phyloP scores from a whole-genome alignment of 30 jellyfish, hydroid and myxozoan species.

The Aurelia sp. region DNA sequence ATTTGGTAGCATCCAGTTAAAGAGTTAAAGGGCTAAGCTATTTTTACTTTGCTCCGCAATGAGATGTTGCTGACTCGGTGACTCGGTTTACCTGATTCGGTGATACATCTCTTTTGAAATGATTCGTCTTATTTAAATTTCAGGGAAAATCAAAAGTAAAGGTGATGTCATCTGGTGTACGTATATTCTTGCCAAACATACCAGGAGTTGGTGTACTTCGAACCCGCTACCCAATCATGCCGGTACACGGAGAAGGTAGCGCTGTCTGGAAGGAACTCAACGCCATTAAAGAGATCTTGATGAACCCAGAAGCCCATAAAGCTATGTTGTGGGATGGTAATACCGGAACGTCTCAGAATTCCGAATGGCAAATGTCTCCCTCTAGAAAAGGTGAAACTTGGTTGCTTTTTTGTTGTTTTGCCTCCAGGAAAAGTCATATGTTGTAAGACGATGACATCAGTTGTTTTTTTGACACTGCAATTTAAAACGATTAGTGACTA shows the following conservation, averaged over 20 bases:
- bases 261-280: conserved; percentile 95
- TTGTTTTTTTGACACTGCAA: no score
- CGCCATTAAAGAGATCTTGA: conserved; percentile 78
- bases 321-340: conserved; percentile 58
- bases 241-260: conserved; percentile 96
- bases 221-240: conserved; percentile 91
- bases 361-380: conserved; percentile 50
- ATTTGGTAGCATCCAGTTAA: no score
- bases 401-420: no score
- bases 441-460: no score
- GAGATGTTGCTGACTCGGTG: no score
- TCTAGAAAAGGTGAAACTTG: not conserved
- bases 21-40: no score
- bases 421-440: no score
- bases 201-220: conserved; percentile 88
- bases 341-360: conserved; percentile 20
- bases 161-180: conserved; percentile 86
- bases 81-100: no score
- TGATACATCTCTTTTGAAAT: no score
- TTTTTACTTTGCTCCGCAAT: no score
- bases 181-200: conserved; percentile 76
- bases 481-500: no score
- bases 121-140: not conserved
- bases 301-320: conserved; percentile 67
- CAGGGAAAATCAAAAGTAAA: conserved; percentile 13